These are phyloP conservation scores for Halichoeres trimaculatus DNA, from an alignment of 2,113 vertebrate species.

Conservation along the genomic window DNA sequence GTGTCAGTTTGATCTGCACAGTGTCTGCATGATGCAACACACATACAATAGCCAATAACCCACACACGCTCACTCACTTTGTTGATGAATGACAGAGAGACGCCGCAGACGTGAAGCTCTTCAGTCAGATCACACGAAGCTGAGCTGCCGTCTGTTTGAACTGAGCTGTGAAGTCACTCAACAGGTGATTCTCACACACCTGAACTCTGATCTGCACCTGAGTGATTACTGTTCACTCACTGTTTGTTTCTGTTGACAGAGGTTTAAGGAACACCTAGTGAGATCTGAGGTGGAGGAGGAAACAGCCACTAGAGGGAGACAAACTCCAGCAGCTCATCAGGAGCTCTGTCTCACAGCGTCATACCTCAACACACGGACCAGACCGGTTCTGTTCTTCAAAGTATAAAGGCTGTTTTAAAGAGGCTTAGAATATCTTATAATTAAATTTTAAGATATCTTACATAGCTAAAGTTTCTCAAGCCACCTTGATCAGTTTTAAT, in stretches of 20 bases:
- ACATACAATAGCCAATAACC: conserved; percentile 52
- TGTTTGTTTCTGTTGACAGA: conserved; percentile 7
- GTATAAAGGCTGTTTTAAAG: no score
- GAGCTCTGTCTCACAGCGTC: no score
- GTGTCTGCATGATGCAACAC: conserved; percentile 66
- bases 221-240: conserved; percentile 20
- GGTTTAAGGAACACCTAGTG: background rate
- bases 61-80: background rate
- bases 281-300: background rate
- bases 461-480: no score
- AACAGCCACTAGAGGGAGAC: conserved; percentile 55
- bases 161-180: conserved; percentile 1
- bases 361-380: background rate
- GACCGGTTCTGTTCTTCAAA: no score
- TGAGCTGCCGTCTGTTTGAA: background rate
- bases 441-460: no score
- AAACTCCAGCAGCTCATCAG: conserved; percentile 19
- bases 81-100: conserved; percentile 43
- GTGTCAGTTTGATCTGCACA: conserved; percentile 38
- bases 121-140: conserved; percentile 26
- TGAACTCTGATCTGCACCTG: conserved; percentile 14
- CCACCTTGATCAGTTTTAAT: no score
- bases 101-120: conserved; percentile 17
- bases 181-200: conserved; percentile 5
- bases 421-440: no score